These are phyloP conservation scores for Gambusia holbrooki DNA, from an alignment of 2,113 vertebrate species.

Conservation along the genomic window DNA sequence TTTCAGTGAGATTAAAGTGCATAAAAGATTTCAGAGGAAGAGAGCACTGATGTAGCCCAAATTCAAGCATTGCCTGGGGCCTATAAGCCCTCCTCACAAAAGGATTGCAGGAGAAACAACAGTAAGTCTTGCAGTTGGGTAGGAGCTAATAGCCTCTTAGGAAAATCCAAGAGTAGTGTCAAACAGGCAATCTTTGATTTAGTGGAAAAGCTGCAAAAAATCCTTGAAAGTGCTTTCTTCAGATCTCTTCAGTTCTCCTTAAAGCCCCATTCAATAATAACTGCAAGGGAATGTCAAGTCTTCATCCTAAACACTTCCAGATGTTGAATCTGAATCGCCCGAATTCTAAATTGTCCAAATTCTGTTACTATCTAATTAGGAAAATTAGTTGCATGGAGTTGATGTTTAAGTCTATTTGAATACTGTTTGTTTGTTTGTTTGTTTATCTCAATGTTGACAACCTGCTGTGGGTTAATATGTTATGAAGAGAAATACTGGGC, in stretches of 20 bases:
- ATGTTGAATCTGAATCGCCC: constrained; percentile 8
- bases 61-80: constrained; percentile 71
- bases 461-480: constrained; percentile 56
- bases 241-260: constrained; percentile 11
- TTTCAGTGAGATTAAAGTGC: constrained; percentile 70
- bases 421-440: constrained; percentile 31
- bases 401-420: constrained; percentile 29
- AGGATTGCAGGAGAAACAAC: constrained; percentile 78
- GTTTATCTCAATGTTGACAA: constrained; percentile 56
- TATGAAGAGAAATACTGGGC: constrained; percentile 56
- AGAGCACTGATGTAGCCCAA: constrained; percentile 65
- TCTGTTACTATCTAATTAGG: constrained; percentile 59
- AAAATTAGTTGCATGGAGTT: constrained; percentile 39
- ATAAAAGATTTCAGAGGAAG: constrained; percentile 73
- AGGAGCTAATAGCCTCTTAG: constrained; percentile 74
- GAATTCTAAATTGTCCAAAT: constrained; percentile 21
- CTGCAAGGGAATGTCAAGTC: constrained; percentile 8
- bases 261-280: background rate
- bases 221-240: constrained; percentile 43
- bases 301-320: constrained; percentile 27
- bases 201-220: constrained; percentile 26
- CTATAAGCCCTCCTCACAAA: constrained; percentile 65
- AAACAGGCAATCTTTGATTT: constrained; percentile 38
- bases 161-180: constrained; percentile 70
- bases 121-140: constrained; percentile 55